Evolutionary conservation across 2,797 vertebrate species (phyloP), one percentile per base, ranked within the genome.

Genomic region (Takifugu ocellatus): DNA sequence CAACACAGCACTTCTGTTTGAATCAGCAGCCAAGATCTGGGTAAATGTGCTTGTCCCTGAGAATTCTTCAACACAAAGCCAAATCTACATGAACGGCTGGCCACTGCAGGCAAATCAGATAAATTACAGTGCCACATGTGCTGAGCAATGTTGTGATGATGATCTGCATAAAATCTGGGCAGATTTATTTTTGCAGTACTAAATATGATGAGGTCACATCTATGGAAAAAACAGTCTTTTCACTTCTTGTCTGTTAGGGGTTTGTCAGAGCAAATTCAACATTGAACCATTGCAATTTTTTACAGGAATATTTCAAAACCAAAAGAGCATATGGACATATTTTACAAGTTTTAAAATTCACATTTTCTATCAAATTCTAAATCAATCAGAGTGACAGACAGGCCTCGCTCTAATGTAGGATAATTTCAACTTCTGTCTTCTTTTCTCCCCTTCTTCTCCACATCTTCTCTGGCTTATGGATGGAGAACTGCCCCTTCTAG

Each of bases 1-100:
- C 79, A 82, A 82, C 81, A 83, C 74, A 81, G 76, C 79, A 72
- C 70, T 81, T 85, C 79, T 85, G 81, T 89, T 87, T 85, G 88
- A 84, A 85, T 84, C 81, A 78, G 81, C 65, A 59, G 71, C 65
- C 57, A 74, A 71, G 77, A 87, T 85, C 77, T 79, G 78, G 78
- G 79, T 73, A 80, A 78, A 77, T 78, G 81, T 83, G 67, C 72
- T 77, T 72, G 84, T 87, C 84, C 78, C 84, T 83, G 79, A 78
- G 83, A 86, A 87, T 85, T 79, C 83, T 87, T 85, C 74, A 73
- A 63, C 64, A 75, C 67, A 52, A 52, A 50, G 63, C 65, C 68
- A 77, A 78, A 81, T 59, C 67, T 64, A 69, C 72, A 69, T 49
- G 74, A 71, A 73, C 56, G 56, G 59, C 73, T 74, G 81, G 82